Evolutionary conservation across 37 sponge, comb jelly and placozoan species (phyloP), one percentile per base, ranked within the genome.

Genomic region (Axinella damicornis): DNA sequence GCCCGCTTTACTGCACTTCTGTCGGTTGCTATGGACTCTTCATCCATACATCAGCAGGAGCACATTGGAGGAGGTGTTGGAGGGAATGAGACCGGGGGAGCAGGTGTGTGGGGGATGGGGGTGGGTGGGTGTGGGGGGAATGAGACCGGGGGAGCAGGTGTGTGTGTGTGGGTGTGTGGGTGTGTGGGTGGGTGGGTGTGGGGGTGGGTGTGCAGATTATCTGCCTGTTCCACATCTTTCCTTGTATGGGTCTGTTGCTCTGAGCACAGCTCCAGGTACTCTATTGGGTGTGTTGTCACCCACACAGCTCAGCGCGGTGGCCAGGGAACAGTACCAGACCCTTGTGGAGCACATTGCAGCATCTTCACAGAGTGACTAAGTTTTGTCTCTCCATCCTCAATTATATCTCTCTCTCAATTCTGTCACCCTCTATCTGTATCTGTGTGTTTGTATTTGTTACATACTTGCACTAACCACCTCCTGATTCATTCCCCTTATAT

Each of bases 71-170:
- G 90, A 89, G 25, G 67, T 86, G 4, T 63, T 93, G 36, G 61
- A 81, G 24, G 77, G 34, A 55, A 73, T 93, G 74, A 75, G 71
- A 21, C 82, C 78, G 18, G 53, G 75, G 17, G 53, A 85, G n/a
- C 81, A 89, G 83, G 94, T 89, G 52, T 14, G 83, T 6, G 13
- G 9, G n/a, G n/a, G n/a, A n/a, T n/a, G 34, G n/a, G n/a, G n/a
- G n/a, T n/a, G n/a, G n/a, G n/a, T n/a, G n/a, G n/a, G n/a, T n/a
- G n/a, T 93, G 36, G 61, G 77, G 24, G 77, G 34, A 55, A 73
- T 93, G 74, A 75, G 71, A 21, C 82, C 78, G 18, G 53, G 75
- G 17, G 53, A 85, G n/a, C 81, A 89, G 83, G 94, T 89, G 52
- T 14, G 83, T 6, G 13, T n/a, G n/a, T n/a, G n/a, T n/a, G n/a